phyloP scores from a whole-genome alignment of 1,140 invertebrate species.

The Pararge aegeria region DNA sequence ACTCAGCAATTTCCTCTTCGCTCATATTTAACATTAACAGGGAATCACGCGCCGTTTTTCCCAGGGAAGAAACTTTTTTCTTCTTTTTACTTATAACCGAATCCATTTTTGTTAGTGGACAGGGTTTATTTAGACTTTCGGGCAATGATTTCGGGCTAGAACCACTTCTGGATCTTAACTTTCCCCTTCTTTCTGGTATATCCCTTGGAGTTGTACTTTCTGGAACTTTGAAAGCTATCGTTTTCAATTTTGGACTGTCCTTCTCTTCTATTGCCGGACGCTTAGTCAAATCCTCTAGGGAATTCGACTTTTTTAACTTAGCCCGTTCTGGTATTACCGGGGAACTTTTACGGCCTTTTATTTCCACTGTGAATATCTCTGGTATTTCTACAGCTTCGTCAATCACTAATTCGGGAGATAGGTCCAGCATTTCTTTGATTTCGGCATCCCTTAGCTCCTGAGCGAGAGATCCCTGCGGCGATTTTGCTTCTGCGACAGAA shows the following conservation, averaged over 20 bases:
- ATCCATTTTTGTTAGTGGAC: conserved; percentile 63
- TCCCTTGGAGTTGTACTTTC: conserved; percentile 60
- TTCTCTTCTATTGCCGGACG: conserved; percentile 37
- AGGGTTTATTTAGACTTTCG: conserved; percentile 65
- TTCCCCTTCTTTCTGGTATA: conserved; percentile 55
- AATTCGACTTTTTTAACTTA: conserved; percentile 67
- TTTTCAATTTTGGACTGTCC: conserved; percentile 54
- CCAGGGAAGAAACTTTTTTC: conserved; percentile 67
- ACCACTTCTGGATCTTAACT: conserved; percentile 56
- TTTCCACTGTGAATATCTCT: conserved; percentile 52
- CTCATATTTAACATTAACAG: conserved; percentile 72
- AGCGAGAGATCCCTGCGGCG: conserved; percentile 45
- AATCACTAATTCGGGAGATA: conserved; percentile 65
- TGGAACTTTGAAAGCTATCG: conserved; percentile 66
- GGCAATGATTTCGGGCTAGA: conserved; percentile 74
- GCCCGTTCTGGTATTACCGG: conserved; percentile 61
- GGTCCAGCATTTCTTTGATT: conserved; percentile 58
- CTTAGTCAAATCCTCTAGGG: conserved; percentile 60
- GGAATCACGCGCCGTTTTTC: conserved; percentile 72
- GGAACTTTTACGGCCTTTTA: conserved; percentile 48
- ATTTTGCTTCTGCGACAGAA: conserved; percentile 20
- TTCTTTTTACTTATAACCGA: conserved; percentile 59
- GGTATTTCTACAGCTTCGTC: conserved; percentile 60
- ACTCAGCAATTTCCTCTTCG: conserved; percentile 71
- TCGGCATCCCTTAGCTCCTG: conserved; percentile 64